Percentiles rank a stretch among this genome's conserved stretches.
phyloP scores from a whole-genome alignment of 2,888 invertebrate species.

The Dorcus parallelipipedus region DNA sequence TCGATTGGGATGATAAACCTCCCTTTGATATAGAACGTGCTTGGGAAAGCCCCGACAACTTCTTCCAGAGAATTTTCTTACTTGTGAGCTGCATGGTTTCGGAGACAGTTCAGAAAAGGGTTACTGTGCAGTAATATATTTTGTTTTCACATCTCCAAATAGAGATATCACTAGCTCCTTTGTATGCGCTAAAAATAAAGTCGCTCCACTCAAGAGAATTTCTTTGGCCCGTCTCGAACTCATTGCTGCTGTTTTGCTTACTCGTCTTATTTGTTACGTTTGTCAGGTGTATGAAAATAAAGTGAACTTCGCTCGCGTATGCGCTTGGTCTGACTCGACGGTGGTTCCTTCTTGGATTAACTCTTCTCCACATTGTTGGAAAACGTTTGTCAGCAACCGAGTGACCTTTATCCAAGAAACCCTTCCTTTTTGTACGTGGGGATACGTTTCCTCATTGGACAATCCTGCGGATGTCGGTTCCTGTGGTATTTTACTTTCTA shows the following conservation, averaged over 20 bases:
- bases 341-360: conserved; percentile 4
- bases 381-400: not conserved
- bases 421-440: not conserved
- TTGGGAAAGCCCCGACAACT: not conserved
- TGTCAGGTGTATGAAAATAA: not conserved
- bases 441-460: conserved; percentile 5
- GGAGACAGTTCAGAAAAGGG: too few relatives aligned
- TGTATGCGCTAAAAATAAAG: conserved; percentile 12
- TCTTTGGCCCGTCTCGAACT: conserved; percentile 13
- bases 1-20: too few relatives aligned
- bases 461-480: conserved; percentile 15
- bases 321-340: conserved; percentile 18
- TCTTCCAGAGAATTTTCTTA: not conserved
- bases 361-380: too few relatives aligned
- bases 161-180: not conserved
- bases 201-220: conserved; percentile 9
- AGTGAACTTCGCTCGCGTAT: not conserved
- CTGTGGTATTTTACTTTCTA: conserved; percentile 8
- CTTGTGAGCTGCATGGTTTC: too few relatives aligned
- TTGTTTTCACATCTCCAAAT: not conserved
- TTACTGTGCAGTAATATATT: too few relatives aligned
- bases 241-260: conserved; percentile 8
- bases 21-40: not conserved
- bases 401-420: conserved; percentile 14
- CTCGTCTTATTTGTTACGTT: too few relatives aligned